Evolutionary conservation across 2,888 invertebrate species (phyloP), one percentile per base, ranked within the genome.

Genomic region (Noctua janthe): DNA sequence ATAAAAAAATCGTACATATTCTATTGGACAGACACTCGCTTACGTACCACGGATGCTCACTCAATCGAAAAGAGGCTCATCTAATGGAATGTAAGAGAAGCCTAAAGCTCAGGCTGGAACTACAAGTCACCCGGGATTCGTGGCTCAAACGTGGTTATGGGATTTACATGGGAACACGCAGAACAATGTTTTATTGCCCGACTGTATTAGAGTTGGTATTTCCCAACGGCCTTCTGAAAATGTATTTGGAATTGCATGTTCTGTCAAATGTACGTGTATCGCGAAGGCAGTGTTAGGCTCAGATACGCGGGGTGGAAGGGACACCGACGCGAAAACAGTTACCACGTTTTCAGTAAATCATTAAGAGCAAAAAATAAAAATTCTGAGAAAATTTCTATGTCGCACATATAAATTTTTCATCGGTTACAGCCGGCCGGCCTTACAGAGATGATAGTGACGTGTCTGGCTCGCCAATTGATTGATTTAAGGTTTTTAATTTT

Each of bases 121-220:
- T 92, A 94, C 93, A 93, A 92, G 92, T 92, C 94, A 87, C 91
- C 47, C 72, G 94, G 92, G 94, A 92, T 87, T 87, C 84, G 82
- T 80, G 90, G 92, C 93, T 94, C 94, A 93, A 93, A 92, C 88
- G 93, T 93, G 93, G 94, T 95, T 94, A 94, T 93, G 92, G 94
- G 94, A 95, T 95, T 95, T 95, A 94, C 94, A 95, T 94, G 93
- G 92, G 89, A 94, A 94, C 94, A 94, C 92, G 94, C 91, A 92
- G 93, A 94, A 94, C 95, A 94, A 94, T 94, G 94, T 96, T 95
- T 95, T 95, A 95, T 95, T 93, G 92, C 91, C 82, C 75, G 81
- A 91, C 89, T 91, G 92, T 94, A 95, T 95, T 95, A 95, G 91
- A 93, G 91, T 94, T 94, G 92, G 93, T 94, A 96, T 96, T 96